A percentile compares a stretch with the other conserved stretches of the same genome.
phyloP scores from a whole-genome alignment of 1,140 invertebrate genomes.

The Apocrypta bakeri region DNA sequence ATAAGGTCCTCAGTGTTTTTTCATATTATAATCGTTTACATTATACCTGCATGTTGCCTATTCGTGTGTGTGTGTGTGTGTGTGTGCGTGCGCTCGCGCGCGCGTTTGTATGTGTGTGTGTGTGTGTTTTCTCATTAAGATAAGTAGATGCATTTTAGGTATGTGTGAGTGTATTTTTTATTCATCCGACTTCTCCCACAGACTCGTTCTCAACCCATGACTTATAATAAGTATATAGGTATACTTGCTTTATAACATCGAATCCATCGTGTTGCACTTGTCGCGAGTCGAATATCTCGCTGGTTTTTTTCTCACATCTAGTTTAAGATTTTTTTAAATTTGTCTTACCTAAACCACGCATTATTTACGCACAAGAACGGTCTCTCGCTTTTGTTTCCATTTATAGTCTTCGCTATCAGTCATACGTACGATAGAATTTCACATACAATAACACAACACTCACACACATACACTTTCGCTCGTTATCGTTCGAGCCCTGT shows the following conservation, averaged over 20 bases:
- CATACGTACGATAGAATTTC: neutral
- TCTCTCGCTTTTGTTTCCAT: neutral
- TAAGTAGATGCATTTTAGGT: slow-evolving; percentile 59
- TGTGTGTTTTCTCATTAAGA: slow-evolving; percentile 44
- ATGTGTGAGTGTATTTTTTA: slow-evolving; percentile 34
- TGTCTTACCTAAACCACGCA: slow-evolving; percentile 46
- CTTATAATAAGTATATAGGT: slow-evolving; percentile 50
- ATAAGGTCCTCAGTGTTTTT: slow-evolving; percentile 57
- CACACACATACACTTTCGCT: neutral
- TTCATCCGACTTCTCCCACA: neutral
- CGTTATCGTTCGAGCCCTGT: slow-evolving; percentile 22
- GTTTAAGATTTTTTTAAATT: slow-evolving; percentile 43
- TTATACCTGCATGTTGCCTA: slow-evolving; percentile 52
- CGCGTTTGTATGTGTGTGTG: slow-evolving; percentile 25
- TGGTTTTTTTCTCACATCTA: slow-evolving; percentile 35
- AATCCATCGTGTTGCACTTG: neutral
- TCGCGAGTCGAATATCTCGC: slow-evolving; percentile 7
- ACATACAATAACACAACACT: neutral
- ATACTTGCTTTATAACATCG: slow-evolving; percentile 49
- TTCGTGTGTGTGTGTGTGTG: slow-evolving; percentile 28
- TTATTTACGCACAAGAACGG: slow-evolving; percentile 25
- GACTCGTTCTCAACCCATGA: slow-evolving; percentile 61
- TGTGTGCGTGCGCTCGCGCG: too few relatives aligned
- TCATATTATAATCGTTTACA: slow-evolving; percentile 51
- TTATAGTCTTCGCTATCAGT: neutral